Base-by-base conservation (phyloP, 1,140 invertebrate genomes). In the Lepidostoma basale region DNA sequence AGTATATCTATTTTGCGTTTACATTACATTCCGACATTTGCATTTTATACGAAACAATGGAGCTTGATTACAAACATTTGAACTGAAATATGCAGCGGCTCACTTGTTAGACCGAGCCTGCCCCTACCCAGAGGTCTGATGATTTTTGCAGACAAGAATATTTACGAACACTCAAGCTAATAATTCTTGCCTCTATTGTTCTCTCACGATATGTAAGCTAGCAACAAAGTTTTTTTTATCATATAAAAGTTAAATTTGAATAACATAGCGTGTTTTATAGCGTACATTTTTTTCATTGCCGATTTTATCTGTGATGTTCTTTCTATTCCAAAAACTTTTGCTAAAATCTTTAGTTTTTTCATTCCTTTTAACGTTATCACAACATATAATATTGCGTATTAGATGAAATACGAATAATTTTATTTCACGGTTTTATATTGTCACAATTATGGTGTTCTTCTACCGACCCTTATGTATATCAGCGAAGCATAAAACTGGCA, bases 41-140 rank as follows among this genome's bases (percentile, higher is more conserved):
- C n/a, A n/a, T n/a, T n/a, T n/a, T n/a, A n/a, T n/a, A n/a, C 25
- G 10, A 16, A 54, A 54, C 26, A 54, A 54, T 54, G 49, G 12
- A 4, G n/a, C n/a, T 33, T 54, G 49, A 54, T 54, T 54, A 30
- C 49, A 14, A 54, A 28, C 14, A 33, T 28, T 54, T 16, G 12
- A 5, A 5, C 26, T 54, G 26, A 33, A 28, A 54, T 54, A 54
- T 54, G 49, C 49, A 54, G 23, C 23, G 10, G 14, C n/a, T 16
- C 49, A 28, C 25, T 30, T 54, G 49, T n/a, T 52, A 30, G 0
- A 2, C 2, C 14, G 14, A 36, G 14, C 2, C 8, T 25, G 4
- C 23, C n/a, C 4, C 20, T n/a, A 28, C 20, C 20, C 18, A 23
- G 30, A 16, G n/a, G 30, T 30, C 49, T 54, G n/a, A 54, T 54